phyloP scores from a whole-genome alignment of 2,888 invertebrate species.

The Pristionchus maxplancki region DNA sequence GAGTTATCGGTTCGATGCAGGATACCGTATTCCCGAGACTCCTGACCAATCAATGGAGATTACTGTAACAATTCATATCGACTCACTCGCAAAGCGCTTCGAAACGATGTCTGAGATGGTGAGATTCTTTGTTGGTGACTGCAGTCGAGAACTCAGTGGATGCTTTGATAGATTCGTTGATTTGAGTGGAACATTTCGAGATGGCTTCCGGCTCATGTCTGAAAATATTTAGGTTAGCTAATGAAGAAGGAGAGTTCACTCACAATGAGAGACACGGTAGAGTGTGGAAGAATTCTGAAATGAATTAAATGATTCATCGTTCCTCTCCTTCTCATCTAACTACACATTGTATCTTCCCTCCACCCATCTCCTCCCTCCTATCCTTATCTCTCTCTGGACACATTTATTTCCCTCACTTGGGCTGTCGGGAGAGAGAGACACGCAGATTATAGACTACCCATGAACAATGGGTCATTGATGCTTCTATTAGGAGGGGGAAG shows the following conservation, averaged over 20 bases:
- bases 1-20: slow-evolving; percentile 67
- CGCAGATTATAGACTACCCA: neutral
- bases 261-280: slow-evolving; percentile 67
- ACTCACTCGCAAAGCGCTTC: slow-evolving; percentile 65
- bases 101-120: slow-evolving; percentile 63
- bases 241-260: slow-evolving; percentile 51
- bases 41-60: slow-evolving; percentile 50
- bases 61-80: slow-evolving; percentile 10
- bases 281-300: slow-evolving; percentile 69
- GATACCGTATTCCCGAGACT: slow-evolving; percentile 66
- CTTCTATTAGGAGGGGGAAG: neutral
- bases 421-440: neutral
- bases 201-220: slow-evolving; percentile 49
- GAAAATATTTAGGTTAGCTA: neutral
- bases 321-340: neutral
- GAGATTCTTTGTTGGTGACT: slow-evolving; percentile 65
- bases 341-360: slow-evolving; percentile 30
- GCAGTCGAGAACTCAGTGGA: slow-evolving; percentile 64
- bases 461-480: slow-evolving; percentile 11
- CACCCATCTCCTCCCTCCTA: neutral
- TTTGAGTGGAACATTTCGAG: slow-evolving; percentile 57
- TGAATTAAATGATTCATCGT: neutral
- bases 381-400: slow-evolving; percentile 43
- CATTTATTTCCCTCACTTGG: slow-evolving; percentile 6
- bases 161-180: slow-evolving; percentile 64